phyloP scores from a whole-genome alignment of 2,888 invertebrate genomes.

The Eurytoma adleriae region DNA sequence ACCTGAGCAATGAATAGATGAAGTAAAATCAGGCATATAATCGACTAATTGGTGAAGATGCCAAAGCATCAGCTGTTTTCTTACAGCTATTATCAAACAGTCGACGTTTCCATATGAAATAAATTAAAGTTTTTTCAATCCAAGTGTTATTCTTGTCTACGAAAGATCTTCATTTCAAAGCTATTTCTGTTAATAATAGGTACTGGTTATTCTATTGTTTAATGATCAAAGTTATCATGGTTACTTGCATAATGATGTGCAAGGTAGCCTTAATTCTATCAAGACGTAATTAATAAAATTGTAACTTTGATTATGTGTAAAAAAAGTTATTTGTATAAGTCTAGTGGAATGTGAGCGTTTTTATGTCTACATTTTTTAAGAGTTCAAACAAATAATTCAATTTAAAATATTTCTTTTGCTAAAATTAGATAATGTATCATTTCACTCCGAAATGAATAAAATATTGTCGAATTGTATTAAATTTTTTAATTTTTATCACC shows the following conservation, averaged over 20 bases:
- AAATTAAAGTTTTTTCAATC: constrained; percentile 67
- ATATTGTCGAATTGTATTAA: not conserved
- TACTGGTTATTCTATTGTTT: constrained; percentile 46
- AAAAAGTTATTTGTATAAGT: constrained; percentile 48
- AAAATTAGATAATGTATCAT: constrained; percentile 40
- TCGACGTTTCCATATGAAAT: constrained; percentile 66
- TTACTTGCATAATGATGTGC: constrained; percentile 4
- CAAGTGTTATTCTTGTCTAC: constrained; percentile 62
- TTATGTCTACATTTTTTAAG: constrained; percentile 35
- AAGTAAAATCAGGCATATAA: constrained; percentile 40
- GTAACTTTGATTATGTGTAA: constrained; percentile 44
- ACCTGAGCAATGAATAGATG: constrained; percentile 46
- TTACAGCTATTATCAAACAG: constrained; percentile 29
- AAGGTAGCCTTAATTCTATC: constrained; percentile 29
- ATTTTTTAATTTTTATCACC: too few species aligned
- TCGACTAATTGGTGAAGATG: constrained; percentile 35
- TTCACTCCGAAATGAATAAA: constrained; percentile 49
- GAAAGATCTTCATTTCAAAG: constrained; percentile 36
- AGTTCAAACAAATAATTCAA: constrained; percentile 22
- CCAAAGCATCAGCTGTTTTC: constrained; percentile 22
- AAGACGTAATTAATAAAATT: constrained; percentile 18
- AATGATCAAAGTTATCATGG: constrained; percentile 20
- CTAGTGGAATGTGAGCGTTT: constrained; percentile 22
- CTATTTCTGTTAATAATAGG: constrained; percentile 36
- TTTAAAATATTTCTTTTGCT: constrained; percentile 37